These are phyloP conservation scores for Lasaia peninsularis DNA, from an alignment of 1,140 invertebrate genomes.

Conservation along the genomic window DNA sequence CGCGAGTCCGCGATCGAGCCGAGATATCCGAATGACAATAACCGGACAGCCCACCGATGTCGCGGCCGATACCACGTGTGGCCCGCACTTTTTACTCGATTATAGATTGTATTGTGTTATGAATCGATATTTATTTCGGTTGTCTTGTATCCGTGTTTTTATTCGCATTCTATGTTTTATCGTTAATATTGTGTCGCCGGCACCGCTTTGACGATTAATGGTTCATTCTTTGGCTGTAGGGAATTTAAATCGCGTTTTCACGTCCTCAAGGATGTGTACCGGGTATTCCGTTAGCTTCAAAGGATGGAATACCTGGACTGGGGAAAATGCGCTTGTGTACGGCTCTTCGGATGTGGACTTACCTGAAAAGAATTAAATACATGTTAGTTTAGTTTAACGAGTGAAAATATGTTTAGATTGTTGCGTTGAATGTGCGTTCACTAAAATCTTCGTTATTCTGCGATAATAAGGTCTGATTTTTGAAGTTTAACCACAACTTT, in stretches of 20 bases:
- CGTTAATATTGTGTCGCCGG: slow-evolving; percentile 42
- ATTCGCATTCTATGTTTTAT: slow-evolving; percentile 47
- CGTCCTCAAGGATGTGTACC: slow-evolving; percentile 48
- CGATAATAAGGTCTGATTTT: too few species aligned
- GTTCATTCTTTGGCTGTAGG: slow-evolving; percentile 37
- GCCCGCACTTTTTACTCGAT: slow-evolving; percentile 66
- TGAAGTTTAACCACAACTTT: too few species aligned
- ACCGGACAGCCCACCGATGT: slow-evolving; percentile 49
- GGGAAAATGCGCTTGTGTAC: slow-evolving; percentile 3
- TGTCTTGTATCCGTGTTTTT: slow-evolving; percentile 49
- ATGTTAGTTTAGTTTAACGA: neutral
- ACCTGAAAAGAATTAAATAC: slow-evolving; percentile 30
- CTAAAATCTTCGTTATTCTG: too few species aligned
- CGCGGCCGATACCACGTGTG: slow-evolving; percentile 52
- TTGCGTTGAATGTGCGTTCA: too few species aligned
- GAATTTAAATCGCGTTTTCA: slow-evolving; percentile 59
- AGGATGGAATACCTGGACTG: slow-evolving; percentile 18
- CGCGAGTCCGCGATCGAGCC: slow-evolving; percentile 43
- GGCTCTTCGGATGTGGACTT: slow-evolving; percentile 25
- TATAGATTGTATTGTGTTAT: slow-evolving; percentile 72
- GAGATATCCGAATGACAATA: slow-evolving; percentile 60
- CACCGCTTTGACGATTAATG: slow-evolving; percentile 43
- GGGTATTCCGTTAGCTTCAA: slow-evolving; percentile 22
- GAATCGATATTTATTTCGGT: slow-evolving; percentile 65
- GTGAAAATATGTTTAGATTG: neutral